Percentiles rank a stretch among this genome's conserved stretches.
phyloP scores from a whole-genome alignment of 1,140 invertebrate species.

The Cepaea nemoralis region DNA sequence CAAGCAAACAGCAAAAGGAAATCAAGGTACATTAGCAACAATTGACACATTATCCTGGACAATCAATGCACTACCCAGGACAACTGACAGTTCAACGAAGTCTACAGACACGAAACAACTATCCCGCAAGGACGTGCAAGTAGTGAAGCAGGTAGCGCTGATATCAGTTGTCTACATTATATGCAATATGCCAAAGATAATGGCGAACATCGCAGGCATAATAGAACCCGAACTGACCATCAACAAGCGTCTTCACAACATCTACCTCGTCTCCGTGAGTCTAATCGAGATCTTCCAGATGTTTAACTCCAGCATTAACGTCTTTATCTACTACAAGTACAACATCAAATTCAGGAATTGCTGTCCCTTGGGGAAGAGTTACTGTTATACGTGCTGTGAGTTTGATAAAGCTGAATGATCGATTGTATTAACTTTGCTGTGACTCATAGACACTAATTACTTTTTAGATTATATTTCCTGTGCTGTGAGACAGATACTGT shows the following conservation, averaged over 20 bases:
- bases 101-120: no score
- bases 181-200: neutral
- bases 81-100: no score
- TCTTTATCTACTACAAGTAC: constrained; percentile 17
- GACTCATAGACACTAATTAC: no score
- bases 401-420: no score
- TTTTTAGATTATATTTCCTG: no score
- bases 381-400: no score
- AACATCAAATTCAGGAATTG: neutral
- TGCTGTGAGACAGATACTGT: no score
- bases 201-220: neutral
- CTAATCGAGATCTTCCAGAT: neutral
- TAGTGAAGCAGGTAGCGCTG: constrained; percentile 3
- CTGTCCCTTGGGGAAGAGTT: neutral
- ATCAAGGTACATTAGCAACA: no score
- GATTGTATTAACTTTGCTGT: no score
- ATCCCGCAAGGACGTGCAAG: neutral
- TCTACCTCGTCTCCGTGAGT: neutral
- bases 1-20: neutral
- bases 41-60: no score
- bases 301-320: neutral
- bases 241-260: neutral
- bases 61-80: no score
- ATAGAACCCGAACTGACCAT: neutral
- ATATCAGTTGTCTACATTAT: neutral